phyloP scores from a whole-genome alignment of 2,113 vertebrate species.

The Phocoena sinus region DNA sequence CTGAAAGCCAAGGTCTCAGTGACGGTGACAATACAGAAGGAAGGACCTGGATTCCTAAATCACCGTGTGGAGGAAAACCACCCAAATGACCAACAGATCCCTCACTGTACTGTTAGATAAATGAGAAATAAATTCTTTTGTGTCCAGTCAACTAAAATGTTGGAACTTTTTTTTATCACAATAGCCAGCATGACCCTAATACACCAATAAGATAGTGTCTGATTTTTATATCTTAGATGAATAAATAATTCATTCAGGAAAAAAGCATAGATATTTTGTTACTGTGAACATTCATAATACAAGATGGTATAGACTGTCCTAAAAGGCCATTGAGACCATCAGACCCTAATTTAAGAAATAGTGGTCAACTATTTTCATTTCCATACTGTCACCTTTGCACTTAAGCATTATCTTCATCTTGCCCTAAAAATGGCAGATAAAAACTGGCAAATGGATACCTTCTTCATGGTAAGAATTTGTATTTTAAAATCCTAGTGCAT shows the following conservation, averaged over 20 bases:
- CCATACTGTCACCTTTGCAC: not conserved
- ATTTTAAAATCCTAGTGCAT: not conserved
- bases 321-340: not conserved
- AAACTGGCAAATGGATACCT: not conserved
- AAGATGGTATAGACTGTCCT: not conserved
- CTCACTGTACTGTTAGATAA: not conserved
- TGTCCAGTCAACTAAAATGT: not conserved
- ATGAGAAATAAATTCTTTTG: not conserved
- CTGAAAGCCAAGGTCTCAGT: not conserved
- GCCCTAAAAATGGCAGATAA: not conserved
- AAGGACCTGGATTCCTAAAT: not conserved
- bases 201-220: not conserved
- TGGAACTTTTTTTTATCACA: not conserved
- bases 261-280: not conserved
- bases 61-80: not conserved
- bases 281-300: not conserved
- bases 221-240: not conserved
- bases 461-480: not conserved
- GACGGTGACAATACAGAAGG: not conserved
- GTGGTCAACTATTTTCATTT: not conserved
- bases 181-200: not conserved
- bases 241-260: not conserved
- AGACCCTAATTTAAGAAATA: not conserved
- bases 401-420: not conserved
- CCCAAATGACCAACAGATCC: not conserved